A percentile compares a stretch with the other conserved stretches of the same genome.
These are phyloP conservation scores for Venustaconcha ellipsiformis DNA, from an alignment of 1,140 invertebrate genomes.

Conservation along the genomic window DNA sequence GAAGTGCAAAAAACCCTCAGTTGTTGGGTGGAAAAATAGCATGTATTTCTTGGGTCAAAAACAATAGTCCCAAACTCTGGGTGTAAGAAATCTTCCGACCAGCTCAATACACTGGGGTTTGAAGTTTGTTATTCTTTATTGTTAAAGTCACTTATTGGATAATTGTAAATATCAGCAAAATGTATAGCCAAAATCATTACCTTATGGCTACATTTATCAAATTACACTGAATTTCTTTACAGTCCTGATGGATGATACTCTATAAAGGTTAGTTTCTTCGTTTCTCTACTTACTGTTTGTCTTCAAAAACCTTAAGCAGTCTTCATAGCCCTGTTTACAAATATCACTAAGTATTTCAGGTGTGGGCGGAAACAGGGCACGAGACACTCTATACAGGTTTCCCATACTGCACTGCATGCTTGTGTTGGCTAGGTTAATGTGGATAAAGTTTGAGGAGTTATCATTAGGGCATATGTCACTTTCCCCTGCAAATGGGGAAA, in stretches of 20 bases:
- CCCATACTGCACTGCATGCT: slow-evolving; percentile 81
- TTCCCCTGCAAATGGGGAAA: slow-evolving; percentile 98
- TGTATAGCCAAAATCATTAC: not conserved
- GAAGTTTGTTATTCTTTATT: not conserved
- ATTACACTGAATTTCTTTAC: not conserved
- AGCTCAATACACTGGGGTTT: not conserved
- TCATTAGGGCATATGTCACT: slow-evolving; percentile 98
- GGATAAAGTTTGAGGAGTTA: slow-evolving; percentile 58
- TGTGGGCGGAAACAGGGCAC: slow-evolving; percentile 94
- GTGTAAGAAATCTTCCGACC: too few relatives aligned
- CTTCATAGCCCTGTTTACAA: slow-evolving; percentile 97
- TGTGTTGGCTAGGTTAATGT: slow-evolving; percentile 90
- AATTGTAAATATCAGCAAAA: not conserved
- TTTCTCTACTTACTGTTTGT: slow-evolving; percentile 77
- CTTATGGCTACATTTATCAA: not conserved
- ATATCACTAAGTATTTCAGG: slow-evolving; percentile 91
- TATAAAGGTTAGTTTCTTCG: not conserved
- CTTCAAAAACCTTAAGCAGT: slow-evolving; percentile 92
- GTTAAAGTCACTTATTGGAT: not conserved
- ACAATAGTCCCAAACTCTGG: too few relatives aligned
- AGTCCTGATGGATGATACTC: not conserved
- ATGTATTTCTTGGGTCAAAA: too few relatives aligned
- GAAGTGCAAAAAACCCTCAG: too few relatives aligned
- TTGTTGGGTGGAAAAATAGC: too few relatives aligned
- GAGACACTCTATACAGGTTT: slow-evolving; percentile 91